Conservation (phyloP, 1,140 invertebrate genomes). For the Calosoma granatense region DNA sequence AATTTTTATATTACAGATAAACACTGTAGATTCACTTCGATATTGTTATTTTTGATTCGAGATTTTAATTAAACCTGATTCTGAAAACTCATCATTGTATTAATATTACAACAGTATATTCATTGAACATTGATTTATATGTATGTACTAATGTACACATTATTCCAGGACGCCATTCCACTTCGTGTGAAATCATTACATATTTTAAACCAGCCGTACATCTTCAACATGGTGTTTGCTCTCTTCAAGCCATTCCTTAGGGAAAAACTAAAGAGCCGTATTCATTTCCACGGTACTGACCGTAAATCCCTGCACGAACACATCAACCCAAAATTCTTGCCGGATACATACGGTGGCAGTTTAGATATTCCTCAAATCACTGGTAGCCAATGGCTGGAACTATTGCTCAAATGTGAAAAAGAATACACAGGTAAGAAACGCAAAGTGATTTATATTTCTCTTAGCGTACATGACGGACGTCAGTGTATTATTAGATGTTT, state of each 20-base stretch:
- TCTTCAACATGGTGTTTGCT: constrained; percentile 80
- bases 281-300: constrained; percentile 76
- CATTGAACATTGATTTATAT: no score
- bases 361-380: constrained; percentile 50
- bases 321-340: constrained; percentile 66
- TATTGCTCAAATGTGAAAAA: constrained; percentile 55
- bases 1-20: no score
- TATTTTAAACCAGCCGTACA: constrained; percentile 76
- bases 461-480: not conserved
- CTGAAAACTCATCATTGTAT: no score
- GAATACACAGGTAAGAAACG: constrained; percentile 59
- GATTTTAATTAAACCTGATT: no score
- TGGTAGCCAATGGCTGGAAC: constrained; percentile 59
- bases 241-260: constrained; percentile 78
- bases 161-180: constrained; percentile 62
- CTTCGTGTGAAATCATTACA: constrained; percentile 76
- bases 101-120: no score
- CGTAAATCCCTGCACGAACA: constrained; percentile 68
- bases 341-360: constrained; percentile 67
- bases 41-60: no score
- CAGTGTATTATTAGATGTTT: constrained; percentile 12
- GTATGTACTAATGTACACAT: no score
- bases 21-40: no score
- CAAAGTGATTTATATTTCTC: not conserved
- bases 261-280: constrained; percentile 62